Base-by-base conservation (phyloP, 2,888 invertebrate genomes). In the Petrolisthes manimaculis region DNA sequence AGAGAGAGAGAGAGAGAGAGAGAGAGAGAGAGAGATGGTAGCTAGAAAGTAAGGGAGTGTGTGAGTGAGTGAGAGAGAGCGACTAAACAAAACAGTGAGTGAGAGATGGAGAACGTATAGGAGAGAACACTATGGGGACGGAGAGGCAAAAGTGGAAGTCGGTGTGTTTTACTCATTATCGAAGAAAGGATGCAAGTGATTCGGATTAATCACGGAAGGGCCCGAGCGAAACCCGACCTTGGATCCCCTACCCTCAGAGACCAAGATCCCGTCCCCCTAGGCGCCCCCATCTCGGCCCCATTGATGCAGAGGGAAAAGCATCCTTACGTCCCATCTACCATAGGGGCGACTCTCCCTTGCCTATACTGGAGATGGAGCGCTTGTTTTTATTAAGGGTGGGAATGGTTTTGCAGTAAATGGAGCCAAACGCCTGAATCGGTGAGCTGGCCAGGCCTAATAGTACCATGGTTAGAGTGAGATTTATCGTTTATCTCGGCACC, bases 321-420 rank as follows among this genome's bases (percentile, higher is more conserved):
- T 69, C 84, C 81, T 67, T 84, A 9, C 18, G 82, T 69, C 75
- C 18, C n/a, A 4, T 14, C n/a, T n/a, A 8, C 77, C n/a, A 4
- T 75, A 81, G 81, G n/a, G 84, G 21, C 61, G 75, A 24, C 18
- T 83, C 9, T 83, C 56, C 56, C 79, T 5, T 53, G 74, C 4
- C 75, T 14, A 18, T 14, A n/a, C n/a, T n/a, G n/a, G n/a, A 5
- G 12, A 9, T 5, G 24, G 75, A 56, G 75, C 51, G 37, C 24
- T 71, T 88, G 88, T 88, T 88, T 88, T 88, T 88, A 88, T 88
- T 88, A 88, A 84, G 67, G 88, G 88, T 84, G 83, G 88, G 88
- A 88, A 88, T 88, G 88, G 88, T 88, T 88, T 88, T 88, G 88
- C 84, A 83, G 88, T 71, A 88, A 88, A 88, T 88, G 88, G 88